These are phyloP conservation scores for Diarsia brunnea DNA, from an alignment of 2,888 invertebrate genomes.

Conservation along the genomic window DNA sequence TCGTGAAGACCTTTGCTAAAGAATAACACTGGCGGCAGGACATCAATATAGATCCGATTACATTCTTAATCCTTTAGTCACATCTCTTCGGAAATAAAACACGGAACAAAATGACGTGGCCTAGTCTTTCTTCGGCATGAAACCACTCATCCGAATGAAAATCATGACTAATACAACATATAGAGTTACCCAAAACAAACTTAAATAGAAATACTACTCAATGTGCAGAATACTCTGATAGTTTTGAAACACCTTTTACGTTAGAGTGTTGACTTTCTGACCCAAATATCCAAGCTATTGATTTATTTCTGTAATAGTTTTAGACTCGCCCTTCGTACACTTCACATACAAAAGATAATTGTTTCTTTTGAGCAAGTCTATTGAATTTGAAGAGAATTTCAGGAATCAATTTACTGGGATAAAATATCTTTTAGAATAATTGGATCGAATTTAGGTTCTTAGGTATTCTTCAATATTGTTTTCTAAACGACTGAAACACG, in stretches of 20 bases:
- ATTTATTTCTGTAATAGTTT: constrained; percentile 27
- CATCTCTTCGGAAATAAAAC: not conserved
- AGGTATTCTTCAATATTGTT: constrained; percentile 11
- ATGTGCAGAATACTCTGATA: constrained; percentile 4
- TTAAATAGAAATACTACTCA: constrained; percentile 23
- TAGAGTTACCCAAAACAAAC: constrained; percentile 14
- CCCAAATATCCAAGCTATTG: constrained; percentile 34
- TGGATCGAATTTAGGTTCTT: constrained; percentile 8
- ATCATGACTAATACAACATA: constrained; percentile 43
- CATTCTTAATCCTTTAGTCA: not conserved
- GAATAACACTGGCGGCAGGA: not conserved
- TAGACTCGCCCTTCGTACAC: constrained; percentile 12
- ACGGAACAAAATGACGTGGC: constrained; percentile 21
- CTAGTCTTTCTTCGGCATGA: not conserved
- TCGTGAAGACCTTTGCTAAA: not conserved
- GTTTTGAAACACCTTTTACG: constrained; percentile 51
- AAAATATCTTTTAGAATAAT: constrained; percentile 17
- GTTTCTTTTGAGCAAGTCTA: constrained; percentile 15
- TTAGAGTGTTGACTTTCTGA: constrained; percentile 52
- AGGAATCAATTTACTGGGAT: constrained; percentile 19
- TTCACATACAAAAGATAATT: constrained; percentile 12
- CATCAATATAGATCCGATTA: not conserved
- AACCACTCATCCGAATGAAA: constrained; percentile 29
- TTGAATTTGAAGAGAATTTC: constrained; percentile 18
- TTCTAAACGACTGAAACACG: not conserved